These are phyloP conservation scores for Hydra vulgaris DNA, from an alignment of 30 jellyfish, hydroid and myxozoan species.

Conservation along the genomic window DNA sequence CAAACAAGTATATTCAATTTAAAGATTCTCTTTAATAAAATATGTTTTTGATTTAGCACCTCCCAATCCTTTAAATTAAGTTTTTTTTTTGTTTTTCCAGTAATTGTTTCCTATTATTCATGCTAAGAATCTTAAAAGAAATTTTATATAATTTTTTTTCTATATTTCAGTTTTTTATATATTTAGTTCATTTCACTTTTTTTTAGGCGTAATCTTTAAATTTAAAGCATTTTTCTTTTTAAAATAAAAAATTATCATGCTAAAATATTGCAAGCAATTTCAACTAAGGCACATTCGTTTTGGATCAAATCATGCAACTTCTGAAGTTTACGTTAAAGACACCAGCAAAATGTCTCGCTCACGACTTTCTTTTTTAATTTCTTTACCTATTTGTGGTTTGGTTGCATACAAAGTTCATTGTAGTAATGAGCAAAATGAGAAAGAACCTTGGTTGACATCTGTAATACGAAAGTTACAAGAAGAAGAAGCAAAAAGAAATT, in stretches of 20 bases:
- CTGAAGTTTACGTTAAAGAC: background rate
- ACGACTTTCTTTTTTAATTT: background rate
- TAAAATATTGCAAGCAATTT: background rate
- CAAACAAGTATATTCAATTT: too few species aligned
- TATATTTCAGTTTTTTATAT: too few species aligned
- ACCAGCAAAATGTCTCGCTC: background rate
- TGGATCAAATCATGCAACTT: background rate
- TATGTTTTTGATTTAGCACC: too few species aligned
- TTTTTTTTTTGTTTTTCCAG: too few species aligned
- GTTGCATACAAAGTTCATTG: background rate
- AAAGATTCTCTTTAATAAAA: too few species aligned
- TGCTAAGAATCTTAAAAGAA: too few species aligned
- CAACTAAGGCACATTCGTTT: background rate
- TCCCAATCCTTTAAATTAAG: too few species aligned
- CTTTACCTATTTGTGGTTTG: background rate
- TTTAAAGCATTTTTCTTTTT: too few species aligned
- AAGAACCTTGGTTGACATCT: conserved; percentile 18
- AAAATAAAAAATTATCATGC: background rate
- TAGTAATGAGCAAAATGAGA: background rate
- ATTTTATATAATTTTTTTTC: too few species aligned
- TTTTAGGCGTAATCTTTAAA: background rate
- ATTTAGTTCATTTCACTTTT: background rate
- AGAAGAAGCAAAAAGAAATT: background rate
- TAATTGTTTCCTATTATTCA: too few species aligned
- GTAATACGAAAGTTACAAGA: conserved; percentile 2